Evolutionary conservation across 2,888 invertebrate species (phyloP).

Genomic region (Tubiluchus corallicola): DNA sequence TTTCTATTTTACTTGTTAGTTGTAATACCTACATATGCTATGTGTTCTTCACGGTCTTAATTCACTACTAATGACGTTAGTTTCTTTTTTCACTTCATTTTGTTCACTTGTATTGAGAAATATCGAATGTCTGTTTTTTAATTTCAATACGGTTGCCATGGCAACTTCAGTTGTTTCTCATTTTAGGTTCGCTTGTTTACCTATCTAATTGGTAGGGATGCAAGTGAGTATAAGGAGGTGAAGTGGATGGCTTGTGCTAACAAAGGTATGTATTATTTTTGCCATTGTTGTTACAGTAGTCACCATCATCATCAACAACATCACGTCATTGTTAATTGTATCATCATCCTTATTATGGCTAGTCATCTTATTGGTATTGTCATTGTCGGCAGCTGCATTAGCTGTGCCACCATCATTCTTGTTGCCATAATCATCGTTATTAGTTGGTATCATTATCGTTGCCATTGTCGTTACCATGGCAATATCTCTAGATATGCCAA

Average conservation of each 20-base stretch:
- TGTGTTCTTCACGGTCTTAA: too few relatives aligned
- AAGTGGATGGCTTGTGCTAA: constrained; percentile 98
- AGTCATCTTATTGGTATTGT: background rate
- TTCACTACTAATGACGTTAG: too few relatives aligned
- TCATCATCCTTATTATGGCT: background rate
- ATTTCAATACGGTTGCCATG: constrained; percentile 33
- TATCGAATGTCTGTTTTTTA: background rate
- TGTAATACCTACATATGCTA: too few relatives aligned
- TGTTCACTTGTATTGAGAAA: too few relatives aligned
- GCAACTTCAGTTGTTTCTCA: constrained; percentile 20
- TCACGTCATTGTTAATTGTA: background rate
- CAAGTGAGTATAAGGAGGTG: constrained; percentile 76
- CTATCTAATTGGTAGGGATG: constrained; percentile 88
- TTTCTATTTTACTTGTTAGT: background rate
- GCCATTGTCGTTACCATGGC: too few relatives aligned
- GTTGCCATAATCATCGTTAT: background rate
- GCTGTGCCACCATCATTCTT: background rate
- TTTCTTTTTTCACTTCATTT: too few relatives aligned
- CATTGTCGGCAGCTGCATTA: background rate
- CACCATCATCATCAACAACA: too few relatives aligned
- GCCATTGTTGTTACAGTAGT: too few relatives aligned
- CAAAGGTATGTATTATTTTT: constrained; percentile 45
- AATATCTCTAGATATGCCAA: too few relatives aligned
- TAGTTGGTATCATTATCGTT: too few relatives aligned
- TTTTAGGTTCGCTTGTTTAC: constrained; percentile 86